A percentile compares a stretch with the other conserved stretches of the same genome.
Evolutionary conservation across 2,797 vertebrate genomes (phyloP).

Genomic region (Pampus argenteus): DNA sequence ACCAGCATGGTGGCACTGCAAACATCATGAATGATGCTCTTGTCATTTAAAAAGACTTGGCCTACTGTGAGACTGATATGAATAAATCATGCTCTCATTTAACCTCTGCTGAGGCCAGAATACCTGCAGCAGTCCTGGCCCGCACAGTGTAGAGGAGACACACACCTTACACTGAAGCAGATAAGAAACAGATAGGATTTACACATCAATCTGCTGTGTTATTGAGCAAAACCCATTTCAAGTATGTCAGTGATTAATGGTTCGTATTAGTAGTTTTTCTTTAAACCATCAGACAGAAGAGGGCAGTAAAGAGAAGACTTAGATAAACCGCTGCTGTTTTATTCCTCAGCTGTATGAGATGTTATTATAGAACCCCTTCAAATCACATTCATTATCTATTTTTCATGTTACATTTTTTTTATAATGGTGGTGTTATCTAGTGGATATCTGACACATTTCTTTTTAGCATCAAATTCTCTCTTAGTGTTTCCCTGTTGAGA

Average conservation of each 20-base stretch:
- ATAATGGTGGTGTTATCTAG: background rate
- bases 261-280: background rate
- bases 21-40: constrained; percentile 69
- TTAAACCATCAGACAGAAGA: constrained; percentile 31
- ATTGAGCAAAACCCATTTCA: constrained; percentile 1
- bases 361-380: background rate
- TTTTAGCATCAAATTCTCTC: no score
- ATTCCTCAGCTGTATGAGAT: background rate
- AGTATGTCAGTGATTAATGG: constrained; percentile 3
- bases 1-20: constrained; percentile 53
- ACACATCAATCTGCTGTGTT: background rate
- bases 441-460: background rate
- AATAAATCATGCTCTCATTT: constrained; percentile 58
- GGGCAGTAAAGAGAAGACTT: constrained; percentile 40
- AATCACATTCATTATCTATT: background rate
- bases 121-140: constrained; percentile 12
- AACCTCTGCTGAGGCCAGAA: constrained; percentile 35
- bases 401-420: background rate
- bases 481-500: no score
- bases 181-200: background rate
- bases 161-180: background rate
- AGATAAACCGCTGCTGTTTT: background rate
- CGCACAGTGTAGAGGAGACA: background rate
- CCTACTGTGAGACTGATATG: constrained; percentile 53
- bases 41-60: constrained; percentile 62